phyloP scores from a whole-genome alignment of 2,113 vertebrate genomes.

The Clarias macrocephalus region DNA sequence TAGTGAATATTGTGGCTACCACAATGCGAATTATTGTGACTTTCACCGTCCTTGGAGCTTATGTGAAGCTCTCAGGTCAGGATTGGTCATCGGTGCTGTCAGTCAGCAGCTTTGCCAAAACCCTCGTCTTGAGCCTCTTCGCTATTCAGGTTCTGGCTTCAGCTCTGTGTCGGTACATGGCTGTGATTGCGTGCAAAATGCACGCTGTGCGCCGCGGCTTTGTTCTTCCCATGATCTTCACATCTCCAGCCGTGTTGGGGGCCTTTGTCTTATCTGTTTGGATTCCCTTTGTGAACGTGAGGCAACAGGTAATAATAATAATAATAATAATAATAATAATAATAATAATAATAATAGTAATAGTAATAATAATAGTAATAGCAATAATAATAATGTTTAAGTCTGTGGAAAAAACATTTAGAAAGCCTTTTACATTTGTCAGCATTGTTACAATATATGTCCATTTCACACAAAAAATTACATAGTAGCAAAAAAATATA shows the following conservation, averaged over 20 bases:
- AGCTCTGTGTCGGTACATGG: conserved; percentile 17
- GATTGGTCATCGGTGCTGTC: conserved; percentile 52
- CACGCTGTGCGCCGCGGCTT: conserved; percentile 53
- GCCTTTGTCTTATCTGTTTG: conserved; percentile 28
- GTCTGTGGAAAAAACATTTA: no score
- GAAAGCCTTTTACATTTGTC: no score
- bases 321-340: background rate
- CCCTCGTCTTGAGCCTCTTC: conserved; percentile 43
- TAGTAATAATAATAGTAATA: no score
- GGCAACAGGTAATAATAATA: background rate
- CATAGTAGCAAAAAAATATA: no score
- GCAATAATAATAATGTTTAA: background rate
- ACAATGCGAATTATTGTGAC: conserved; percentile 63
- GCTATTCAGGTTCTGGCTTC: no score
- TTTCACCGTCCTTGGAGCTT: conserved; percentile 62
- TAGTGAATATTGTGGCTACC: conserved; percentile 62
- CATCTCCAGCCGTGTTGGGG: conserved; percentile 26
- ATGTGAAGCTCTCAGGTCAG: conserved; percentile 54
- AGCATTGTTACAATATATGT: no score
- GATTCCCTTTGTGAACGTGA: background rate
- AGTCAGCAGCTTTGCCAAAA: conserved; percentile 42
- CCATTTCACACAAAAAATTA: no score
- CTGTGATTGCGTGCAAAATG: conserved; percentile 56
- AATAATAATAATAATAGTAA: background rate
- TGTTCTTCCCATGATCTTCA: conserved; percentile 41